phyloP scores from a whole-genome alignment of 2,888 invertebrate genomes.

The Hypolimnas misippus region DNA sequence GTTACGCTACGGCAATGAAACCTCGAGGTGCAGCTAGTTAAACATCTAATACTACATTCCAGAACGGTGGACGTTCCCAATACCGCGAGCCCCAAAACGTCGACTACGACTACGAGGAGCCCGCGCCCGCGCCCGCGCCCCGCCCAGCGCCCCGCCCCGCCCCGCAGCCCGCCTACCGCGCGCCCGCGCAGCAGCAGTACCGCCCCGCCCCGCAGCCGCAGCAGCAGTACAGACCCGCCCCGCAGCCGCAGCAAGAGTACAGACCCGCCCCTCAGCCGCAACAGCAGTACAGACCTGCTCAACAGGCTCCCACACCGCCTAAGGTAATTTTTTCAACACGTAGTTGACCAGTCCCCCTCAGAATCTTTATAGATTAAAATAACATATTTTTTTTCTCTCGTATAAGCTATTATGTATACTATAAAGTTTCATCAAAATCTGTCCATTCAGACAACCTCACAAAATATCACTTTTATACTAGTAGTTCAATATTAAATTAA shows the following conservation, averaged over 20 bases:
- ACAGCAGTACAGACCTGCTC: slow-evolving; percentile 46
- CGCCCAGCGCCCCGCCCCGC: slow-evolving; percentile 48
- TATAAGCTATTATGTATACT: too few relatives aligned
- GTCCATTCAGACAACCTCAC: too few relatives aligned
- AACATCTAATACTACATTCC: too few relatives aligned
- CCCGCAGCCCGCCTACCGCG: slow-evolving; percentile 41
- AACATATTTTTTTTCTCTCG: too few relatives aligned
- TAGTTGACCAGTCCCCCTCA: too few relatives aligned
- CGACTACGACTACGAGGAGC: slow-evolving; percentile 73
- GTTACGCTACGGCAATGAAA: too few relatives aligned
- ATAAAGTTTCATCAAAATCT: too few relatives aligned
- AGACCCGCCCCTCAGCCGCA: slow-evolving; percentile 50
- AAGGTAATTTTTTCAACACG: slow-evolving; percentile 53
- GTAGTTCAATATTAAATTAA: too few relatives aligned
- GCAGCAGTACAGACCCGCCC: slow-evolving; percentile 45
- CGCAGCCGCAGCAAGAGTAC: slow-evolving; percentile 48
- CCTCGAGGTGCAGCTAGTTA: too few relatives aligned
- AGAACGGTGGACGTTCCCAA: slow-evolving; percentile 61
- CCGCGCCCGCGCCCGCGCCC: slow-evolving; percentile 61
- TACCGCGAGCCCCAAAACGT: slow-evolving; percentile 56
- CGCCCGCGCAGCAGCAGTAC: slow-evolving; percentile 54
- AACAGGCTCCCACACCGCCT: slow-evolving; percentile 64
- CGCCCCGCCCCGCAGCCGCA: slow-evolving; percentile 50
- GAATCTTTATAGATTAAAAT: too few relatives aligned
- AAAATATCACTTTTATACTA: too few relatives aligned